Base-by-base conservation (phyloP, 1,140 invertebrate genomes). In the Trachymyrmex septentrionalis region DNA sequence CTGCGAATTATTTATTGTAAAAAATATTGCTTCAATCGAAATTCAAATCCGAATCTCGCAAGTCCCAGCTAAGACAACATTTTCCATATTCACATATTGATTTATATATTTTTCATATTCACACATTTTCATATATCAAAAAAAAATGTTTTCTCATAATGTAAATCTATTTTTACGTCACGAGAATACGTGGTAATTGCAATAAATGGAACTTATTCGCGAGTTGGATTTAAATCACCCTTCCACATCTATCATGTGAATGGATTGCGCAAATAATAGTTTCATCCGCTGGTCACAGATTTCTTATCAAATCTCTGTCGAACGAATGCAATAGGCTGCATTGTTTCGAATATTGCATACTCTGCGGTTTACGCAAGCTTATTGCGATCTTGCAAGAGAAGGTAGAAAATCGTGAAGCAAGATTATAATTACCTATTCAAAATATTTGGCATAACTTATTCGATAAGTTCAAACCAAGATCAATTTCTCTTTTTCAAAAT, bases 181-280 rank as follows among this genome's bases (percentile, higher is more conserved):
- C 9, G 50, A 55, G 19, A 73, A 75, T 75, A 59, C 59, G 34
- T n/a, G 19, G 16, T 61, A 76, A 61, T 61, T 61, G 34, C 21
- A n/a, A 57, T 44, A 76, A 76, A 76, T 61, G 34, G 34, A 61
- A 44, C 16, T 76, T 34, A 76, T 61, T 76, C 55, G 72, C 50
- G 19, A 27, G 19, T 34, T 38, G 55, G 16, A 75, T 75, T 76
- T 14, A 57, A 76, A 76, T 63, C 16, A 21, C 5, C 16, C 57
- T 77, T 48, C 19, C 34, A 64, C 38, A 64, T 48, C 21, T 38
- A 64, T 77, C 64, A 64, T 48, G 34, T 44, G 57, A 77, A 77
- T 63, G 10, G 34, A 76, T 76, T 76, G 55, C 14, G 34, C 34
- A 77, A 63, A 77, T 27, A 44, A 44, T 63, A 59, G 16, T 44